Base-by-base conservation (phyloP, 2,888 invertebrate genomes). In the Punctoribates punctum region DNA sequence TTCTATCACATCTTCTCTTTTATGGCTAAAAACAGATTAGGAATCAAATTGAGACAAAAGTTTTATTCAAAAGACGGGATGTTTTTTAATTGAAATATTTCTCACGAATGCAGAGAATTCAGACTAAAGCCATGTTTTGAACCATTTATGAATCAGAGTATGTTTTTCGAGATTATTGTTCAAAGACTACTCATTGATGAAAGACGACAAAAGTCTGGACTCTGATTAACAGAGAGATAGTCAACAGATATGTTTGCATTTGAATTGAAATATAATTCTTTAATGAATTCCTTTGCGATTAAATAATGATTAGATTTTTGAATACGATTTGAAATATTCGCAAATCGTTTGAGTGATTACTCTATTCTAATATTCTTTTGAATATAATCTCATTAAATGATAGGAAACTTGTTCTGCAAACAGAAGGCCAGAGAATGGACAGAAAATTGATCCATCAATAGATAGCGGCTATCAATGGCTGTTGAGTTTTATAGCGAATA, bases 391-490 rank as follows among this genome's bases (percentile, higher is more conserved):
- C 34, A 65, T 65, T 65, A 65, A 65, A 65, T 65, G 34, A 25
- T 70, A 85, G 85, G 92, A 93, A 80, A 82, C 83, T 8, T 84
- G 84, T 74, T 83, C 84, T 46, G 85, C 85, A 0, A 81, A 83
- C 6, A 85, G 83, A 34, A 82, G 83, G 15, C 81, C 73, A 51
- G 54, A 20, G 5, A 54, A 54, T 38, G 54, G 81, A 15, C 87
- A 87, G 73, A 83, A 84, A 83, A 84, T 89, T 77, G 91, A 91
- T 81, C 86, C 87, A 0, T 89, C 89, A 0, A 87, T 92, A 11
- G 87, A 88, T 77, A 87, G 87, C 81, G 90, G 90, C 0, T 90
- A 90, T 82, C 82, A 82, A 81, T 87, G 92, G 92, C 84, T 92
- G 17, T 83, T 91, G 29, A 88, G 88, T 81, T 88, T 88, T 78